These are phyloP conservation scores for Herminia tarsipennalis DNA, from an alignment of 2,888 invertebrate species.

Conservation along the genomic window DNA sequence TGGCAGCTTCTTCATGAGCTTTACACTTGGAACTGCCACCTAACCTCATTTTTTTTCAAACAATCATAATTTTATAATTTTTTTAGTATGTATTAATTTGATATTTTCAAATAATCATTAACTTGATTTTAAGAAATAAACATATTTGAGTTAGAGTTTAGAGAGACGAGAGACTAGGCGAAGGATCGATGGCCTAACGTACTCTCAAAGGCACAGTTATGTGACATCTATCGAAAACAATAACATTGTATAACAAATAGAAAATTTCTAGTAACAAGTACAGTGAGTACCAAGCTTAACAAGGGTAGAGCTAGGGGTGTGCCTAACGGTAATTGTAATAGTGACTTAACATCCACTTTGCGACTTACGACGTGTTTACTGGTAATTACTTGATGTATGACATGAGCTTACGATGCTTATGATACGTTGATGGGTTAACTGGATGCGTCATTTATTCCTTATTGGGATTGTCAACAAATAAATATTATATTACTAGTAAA, in stretches of 20 bases:
- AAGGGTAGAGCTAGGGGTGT: constrained; percentile 35
- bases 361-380: constrained; percentile 14
- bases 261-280: not conserved
- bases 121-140: too few relatives aligned
- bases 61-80: not conserved
- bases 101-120: too few relatives aligned
- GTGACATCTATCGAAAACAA: too few relatives aligned
- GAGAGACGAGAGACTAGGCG: too few relatives aligned
- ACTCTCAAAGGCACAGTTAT: too few relatives aligned
- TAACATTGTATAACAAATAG: not conserved
- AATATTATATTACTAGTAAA: too few relatives aligned
- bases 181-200: too few relatives aligned
- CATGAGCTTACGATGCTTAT: constrained; percentile 5
- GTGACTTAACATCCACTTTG: constrained; percentile 14
- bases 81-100: not conserved
- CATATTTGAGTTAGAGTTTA: too few relatives aligned
- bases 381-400: constrained; percentile 12
- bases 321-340: constrained; percentile 47
- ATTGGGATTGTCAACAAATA: too few relatives aligned
- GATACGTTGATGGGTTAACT: not conserved
- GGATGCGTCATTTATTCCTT: not conserved
- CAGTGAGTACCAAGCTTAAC: constrained; percentile 18
- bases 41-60: not conserved
- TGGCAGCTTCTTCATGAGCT: too few relatives aligned
- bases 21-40: too few relatives aligned